These are phyloP conservation scores for Drosophila lacicola DNA, from an alignment of 2,888 invertebrate genomes.

Conservation along the genomic window DNA sequence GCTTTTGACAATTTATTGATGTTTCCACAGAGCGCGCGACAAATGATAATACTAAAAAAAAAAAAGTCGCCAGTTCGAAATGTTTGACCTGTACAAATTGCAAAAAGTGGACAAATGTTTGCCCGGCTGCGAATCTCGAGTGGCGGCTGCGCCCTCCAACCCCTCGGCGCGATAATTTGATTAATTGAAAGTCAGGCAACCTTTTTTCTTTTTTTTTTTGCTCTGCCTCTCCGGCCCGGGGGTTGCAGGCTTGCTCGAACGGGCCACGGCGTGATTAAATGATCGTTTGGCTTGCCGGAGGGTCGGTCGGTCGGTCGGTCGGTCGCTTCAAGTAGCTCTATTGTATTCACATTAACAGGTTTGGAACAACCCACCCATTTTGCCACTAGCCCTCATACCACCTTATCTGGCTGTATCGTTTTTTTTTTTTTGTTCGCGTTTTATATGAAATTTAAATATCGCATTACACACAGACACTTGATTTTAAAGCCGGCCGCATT, in stretches of 20 bases:
- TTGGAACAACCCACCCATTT: constrained; percentile 57
- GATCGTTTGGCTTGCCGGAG: constrained; percentile 57
- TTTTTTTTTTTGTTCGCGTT: constrained; percentile 24
- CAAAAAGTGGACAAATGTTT: constrained; percentile 79
- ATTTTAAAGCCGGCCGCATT: constrained; percentile 66
- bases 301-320: constrained; percentile 1
- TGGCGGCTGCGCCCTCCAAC: constrained; percentile 24
- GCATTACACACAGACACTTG: constrained; percentile 78
- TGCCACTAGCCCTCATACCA: constrained; percentile 22
- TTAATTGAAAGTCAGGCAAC: constrained; percentile 77
- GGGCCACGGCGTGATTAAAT: constrained; percentile 62
- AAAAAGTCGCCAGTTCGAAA: constrained; percentile 21
- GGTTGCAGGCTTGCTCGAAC: constrained; percentile 40
- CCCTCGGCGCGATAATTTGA: constrained; percentile 72
- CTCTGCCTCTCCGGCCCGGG: constrained; percentile 1
- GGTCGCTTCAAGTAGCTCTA: constrained; percentile 68
- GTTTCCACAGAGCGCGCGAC: constrained; percentile 64
- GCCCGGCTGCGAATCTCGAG: constrained; percentile 56
- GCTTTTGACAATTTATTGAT: constrained; percentile 78
- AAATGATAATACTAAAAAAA: constrained; percentile 62
- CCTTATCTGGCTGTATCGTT: constrained; percentile 41
- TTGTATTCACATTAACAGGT: constrained; percentile 77
- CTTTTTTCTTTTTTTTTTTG: constrained; percentile 47
- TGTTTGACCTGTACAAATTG: constrained; percentile 75
- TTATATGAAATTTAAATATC: constrained; percentile 72